phyloP scores from a whole-genome alignment of 1,140 invertebrate genomes.

The Mycetomoellerius zeteki region DNA sequence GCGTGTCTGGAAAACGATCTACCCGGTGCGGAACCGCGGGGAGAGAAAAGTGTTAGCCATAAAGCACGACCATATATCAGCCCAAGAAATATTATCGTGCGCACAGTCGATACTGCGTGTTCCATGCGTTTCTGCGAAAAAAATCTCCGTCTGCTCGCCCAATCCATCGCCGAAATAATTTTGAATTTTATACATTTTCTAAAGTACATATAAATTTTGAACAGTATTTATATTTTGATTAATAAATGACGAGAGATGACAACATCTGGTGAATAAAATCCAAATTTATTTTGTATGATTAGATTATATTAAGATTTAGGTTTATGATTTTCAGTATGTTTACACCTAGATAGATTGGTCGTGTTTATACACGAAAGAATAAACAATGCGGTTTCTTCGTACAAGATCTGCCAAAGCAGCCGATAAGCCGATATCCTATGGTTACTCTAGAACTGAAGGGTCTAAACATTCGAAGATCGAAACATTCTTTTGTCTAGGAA shows the following conservation, averaged over 20 bases:
- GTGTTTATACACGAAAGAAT: constrained; percentile 14
- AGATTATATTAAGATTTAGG: not conserved
- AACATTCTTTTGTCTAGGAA: constrained; percentile 39
- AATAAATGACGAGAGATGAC: constrained; percentile 6
- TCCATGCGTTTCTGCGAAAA: constrained; percentile 42
- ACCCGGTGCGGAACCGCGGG: constrained; percentile 66
- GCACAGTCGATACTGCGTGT: constrained; percentile 61
- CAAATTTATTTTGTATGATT: not conserved
- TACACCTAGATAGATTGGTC: not conserved
- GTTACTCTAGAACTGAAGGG: constrained; percentile 26
- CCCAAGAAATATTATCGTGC: constrained; percentile 58
- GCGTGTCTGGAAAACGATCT: constrained; percentile 74
- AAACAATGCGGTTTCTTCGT: constrained; percentile 52
- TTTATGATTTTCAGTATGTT: not conserved
- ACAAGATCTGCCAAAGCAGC: constrained; percentile 32
- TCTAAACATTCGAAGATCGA: constrained; percentile 39
- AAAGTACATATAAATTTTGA: not conserved
- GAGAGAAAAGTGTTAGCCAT: constrained; percentile 73
- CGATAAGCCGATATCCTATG: constrained; percentile 65
- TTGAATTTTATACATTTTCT: not conserved
- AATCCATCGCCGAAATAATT: not conserved
- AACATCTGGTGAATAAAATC: not conserved
- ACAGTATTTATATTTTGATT: not conserved
- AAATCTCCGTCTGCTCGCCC: not conserved
- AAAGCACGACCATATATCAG: constrained; percentile 69